Base-by-base conservation (phyloP, 2,113 vertebrate species). In the Dromaius novaehollandiae region DNA sequence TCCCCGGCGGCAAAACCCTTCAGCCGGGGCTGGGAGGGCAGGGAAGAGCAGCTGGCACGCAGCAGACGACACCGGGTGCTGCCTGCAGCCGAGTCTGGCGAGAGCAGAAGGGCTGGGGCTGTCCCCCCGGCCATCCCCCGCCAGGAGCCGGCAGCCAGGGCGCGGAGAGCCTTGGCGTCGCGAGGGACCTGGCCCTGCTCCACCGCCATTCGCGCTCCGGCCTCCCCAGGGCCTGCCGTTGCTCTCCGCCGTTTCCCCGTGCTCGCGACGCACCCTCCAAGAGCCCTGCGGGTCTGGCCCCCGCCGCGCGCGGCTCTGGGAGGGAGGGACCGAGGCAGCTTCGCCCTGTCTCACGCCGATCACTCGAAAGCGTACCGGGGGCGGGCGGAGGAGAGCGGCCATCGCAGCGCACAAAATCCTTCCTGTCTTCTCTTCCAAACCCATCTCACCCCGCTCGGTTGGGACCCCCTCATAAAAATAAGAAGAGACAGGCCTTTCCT, bases 401-500 rank as follows among this genome's bases (percentile, higher is more conserved):
- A 56, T 30, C 1, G 0, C 86, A 18, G 70, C 0, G 21, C 2
- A 51, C 50, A 60, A 75, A 94, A 93, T 64, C 76, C 60, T 91
- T 91, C 91, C 91, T 78, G 87, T 90, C 82, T 78, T 90, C 91
- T 81, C 32, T 56, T 94, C 93, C 85, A 93, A 80, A 61, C 34
- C 82, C 83, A 91, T 50, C 81, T 84, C 11, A 2, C 78, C 86
- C 78, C 71, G 81, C 94, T 90, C 88, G 89, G 68, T 81, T 32
- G 79, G 96, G 94, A 97, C 95, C 96, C 93, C 93, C 95, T 97
- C 95, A 95, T 95, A 96, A 96, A 97, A 96, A 68, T 89, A 95
- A 94, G 90, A 85, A 96, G 97, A 97, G 96, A 95, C 93, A 96
- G 95, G 93, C 95, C 78, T 95, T 97, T 92, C 74, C 90, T 95